Evolutionary conservation across 2,113 vertebrate species (phyloP).

Genomic region (Crotalus helleri): DNA sequence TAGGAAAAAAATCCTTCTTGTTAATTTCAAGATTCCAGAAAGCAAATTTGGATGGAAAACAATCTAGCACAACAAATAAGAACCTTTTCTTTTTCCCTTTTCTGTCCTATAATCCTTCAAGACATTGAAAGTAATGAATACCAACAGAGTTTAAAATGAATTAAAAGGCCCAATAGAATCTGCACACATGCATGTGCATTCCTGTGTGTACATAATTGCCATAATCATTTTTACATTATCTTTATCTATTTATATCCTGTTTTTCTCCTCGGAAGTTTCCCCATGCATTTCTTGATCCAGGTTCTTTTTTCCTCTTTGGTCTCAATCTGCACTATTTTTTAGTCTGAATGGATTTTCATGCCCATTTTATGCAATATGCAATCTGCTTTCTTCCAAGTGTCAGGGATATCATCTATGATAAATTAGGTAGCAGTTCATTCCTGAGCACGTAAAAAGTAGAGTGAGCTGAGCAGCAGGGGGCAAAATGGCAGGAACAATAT

Average conservation of each 20-base stretch:
- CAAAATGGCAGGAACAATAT: not conserved
- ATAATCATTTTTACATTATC: not conserved
- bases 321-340: not conserved
- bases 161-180: not conserved
- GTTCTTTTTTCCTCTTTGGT: not conserved
- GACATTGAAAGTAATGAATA: not conserved
- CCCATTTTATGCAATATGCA: not conserved
- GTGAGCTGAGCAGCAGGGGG: not conserved
- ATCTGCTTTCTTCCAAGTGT: not conserved
- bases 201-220: not conserved
- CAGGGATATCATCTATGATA: not conserved
- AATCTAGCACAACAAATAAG: not conserved
- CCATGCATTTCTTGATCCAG: not conserved
- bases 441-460: not conserved
- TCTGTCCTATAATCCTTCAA: not conserved
- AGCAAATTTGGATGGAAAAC: not conserved
- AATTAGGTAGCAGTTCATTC: not conserved
- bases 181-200: not conserved
- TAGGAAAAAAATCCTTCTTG: not conserved
- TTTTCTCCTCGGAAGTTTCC: not conserved
- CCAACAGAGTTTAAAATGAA: not conserved
- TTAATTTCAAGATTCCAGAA: not conserved
- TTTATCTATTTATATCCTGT: not conserved
- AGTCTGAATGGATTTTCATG: not conserved
- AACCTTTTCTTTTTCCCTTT: not conserved